Evolutionary conservation across 2,888 invertebrate species (phyloP), one percentile per base, ranked within the genome.

Genomic region (Dynastes hyllus): DNA sequence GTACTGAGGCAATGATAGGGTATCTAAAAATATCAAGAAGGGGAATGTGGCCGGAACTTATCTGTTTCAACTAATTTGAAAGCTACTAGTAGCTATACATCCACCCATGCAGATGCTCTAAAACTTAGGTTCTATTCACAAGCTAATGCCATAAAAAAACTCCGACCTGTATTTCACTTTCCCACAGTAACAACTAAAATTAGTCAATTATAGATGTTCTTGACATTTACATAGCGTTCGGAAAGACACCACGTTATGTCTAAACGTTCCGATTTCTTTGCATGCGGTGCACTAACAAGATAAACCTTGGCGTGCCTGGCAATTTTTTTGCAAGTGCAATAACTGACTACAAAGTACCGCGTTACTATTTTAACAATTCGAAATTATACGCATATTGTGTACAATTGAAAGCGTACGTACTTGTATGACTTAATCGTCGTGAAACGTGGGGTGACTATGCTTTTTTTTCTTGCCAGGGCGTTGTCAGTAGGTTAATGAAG

Each of bases 401-500:
- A 40, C 37, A 66, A n/a, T 1, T 66, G 13, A n/a, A 66, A 3
- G 11, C 16, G 8, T 45, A 45, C 45, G 45, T 45, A 11, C 45
- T 11, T 11, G 8, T 40, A 51, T 51, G 37, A 51, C 29, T 22
- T 69, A 69, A 69, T 69, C 11, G 13, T 9, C 13, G 27, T 9
- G 2, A 51, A 51, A 63, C 40, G 61, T 40, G 29, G 71, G 55
- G 71, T 71, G 55, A 71, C 55, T 71, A 22, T 58, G 71, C 55
- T 22, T 75, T 40, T 22, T 32, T 55, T 8, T 16, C 32, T 40
- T 40, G 16, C 73, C 61, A 40, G 73, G 73, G 73, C 61, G 61
- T 75, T 75, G 73, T 61, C 73, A 61, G 61, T 75, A 22, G 27
- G 50, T 75, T 75, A 75, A 75, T 75, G 73, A 45, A 9, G 61